These are phyloP conservation scores for Sakesphorus luctuosus DNA, from an alignment of 2,113 vertebrate genomes.

Conservation along the genomic window DNA sequence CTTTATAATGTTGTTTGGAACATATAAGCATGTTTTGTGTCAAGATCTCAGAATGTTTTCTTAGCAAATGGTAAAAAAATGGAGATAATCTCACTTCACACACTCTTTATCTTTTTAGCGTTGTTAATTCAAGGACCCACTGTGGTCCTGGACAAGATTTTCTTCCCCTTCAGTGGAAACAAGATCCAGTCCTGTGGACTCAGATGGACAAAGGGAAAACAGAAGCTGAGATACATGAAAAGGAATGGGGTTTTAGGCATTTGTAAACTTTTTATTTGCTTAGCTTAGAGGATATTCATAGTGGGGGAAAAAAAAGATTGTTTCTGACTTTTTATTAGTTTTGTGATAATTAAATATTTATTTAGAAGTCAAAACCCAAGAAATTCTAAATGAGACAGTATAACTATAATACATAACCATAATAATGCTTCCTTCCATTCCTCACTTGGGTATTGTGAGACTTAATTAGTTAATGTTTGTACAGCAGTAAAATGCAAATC, in stretches of 20 bases:
- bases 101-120: background rate
- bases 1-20: background rate
- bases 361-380: constrained; percentile 49
- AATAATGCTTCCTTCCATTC: constrained; percentile 57
- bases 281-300: background rate
- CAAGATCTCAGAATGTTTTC: background rate
- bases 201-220: background rate
- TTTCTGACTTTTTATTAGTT: constrained; percentile 56
- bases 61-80: background rate
- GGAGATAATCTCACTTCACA: background rate
- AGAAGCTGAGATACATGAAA: background rate
- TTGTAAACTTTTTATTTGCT: background rate
- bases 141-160: background rate
- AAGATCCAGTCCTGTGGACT: background rate
- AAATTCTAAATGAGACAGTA: constrained; percentile 45
- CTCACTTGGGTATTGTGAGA: constrained; percentile 48
- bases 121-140: background rate
- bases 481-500: constrained; percentile 37
- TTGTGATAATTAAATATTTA: constrained; percentile 58
- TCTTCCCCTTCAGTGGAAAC: background rate
- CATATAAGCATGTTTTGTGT: background rate
- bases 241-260: background rate
- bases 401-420: constrained; percentile 51
- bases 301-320: background rate
- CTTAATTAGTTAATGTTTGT: constrained; percentile 62